Evolutionary conservation across 2,113 vertebrate species (phyloP), one percentile per base, ranked within the genome.

Genomic region (Vulpes ferrilata): DNA sequence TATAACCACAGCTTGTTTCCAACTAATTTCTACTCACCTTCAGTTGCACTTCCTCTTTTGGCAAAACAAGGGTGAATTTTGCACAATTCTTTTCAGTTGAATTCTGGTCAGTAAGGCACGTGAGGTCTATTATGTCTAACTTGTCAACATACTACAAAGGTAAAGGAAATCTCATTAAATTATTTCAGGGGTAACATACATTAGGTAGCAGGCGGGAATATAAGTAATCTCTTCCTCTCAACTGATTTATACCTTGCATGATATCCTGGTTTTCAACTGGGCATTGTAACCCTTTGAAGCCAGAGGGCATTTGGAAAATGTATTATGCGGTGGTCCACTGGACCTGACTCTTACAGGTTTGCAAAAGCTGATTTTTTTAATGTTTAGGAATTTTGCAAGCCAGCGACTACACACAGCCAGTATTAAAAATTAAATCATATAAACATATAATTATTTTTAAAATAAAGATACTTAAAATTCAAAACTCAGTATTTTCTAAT

Each of bases 31-130:
- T 60, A 92, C 95, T 98, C 89, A 98, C 98, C 98, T 98, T 98
- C 92, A 99, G 86, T 93, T 98, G 97, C 19, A 99, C 96, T 95
- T 99, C 93, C 91, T 98, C 97, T 74, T 98, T 98, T n/a, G 97
- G 71, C 87, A 98, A 97, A 93, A 93, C 96, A 97, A 99, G 96
- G 82, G 93, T 96, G 89, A 99, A 98, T n/a, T 74, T 97, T 81
- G 97, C 90, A 93, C 93, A 97, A 15, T 96, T 89, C 1, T 95
- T 97, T 93, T 98, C 98, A n/a, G 88, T 78, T 88, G 97, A 88
- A 94, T 87, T 90, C 88, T 96, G 69, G 1, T 90, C 95, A 60
- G 87, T 97, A 93, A 97, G 96, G 59, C 96, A 86, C 27, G 67
- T 95, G 51, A 98, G 96, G 55, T 97, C 64, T 81, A 73, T 90